A percentile compares a stretch with the other conserved stretches of the same genome.
Evolutionary conservation across 2,888 invertebrate genomes (phyloP).

Genomic region (Synergus umbraculus): DNA sequence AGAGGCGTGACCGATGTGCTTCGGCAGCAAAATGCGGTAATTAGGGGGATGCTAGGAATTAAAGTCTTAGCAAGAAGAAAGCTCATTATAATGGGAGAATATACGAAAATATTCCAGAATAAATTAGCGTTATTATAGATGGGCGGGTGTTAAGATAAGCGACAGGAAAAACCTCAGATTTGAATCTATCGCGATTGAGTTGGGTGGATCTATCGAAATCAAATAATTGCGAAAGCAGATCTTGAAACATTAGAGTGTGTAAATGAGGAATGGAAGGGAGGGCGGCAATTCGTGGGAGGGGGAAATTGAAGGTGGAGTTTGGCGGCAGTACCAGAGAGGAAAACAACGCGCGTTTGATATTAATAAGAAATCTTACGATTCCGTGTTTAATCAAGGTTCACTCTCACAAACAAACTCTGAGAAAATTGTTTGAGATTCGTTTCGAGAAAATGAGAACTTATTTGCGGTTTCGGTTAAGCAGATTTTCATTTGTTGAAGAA

Average conservation of each 20-base stretch:
- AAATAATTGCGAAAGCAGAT: conserved; percentile 46
- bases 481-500: background rate
- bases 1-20: conserved; percentile 23
- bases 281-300: conserved; percentile 44
- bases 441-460: conserved; percentile 8
- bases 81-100: conserved; percentile 35
- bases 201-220: conserved; percentile 44
- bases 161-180: background rate
- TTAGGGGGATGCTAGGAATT: background rate
- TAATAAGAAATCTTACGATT: conserved; percentile 64
- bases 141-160: background rate
- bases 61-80: conserved; percentile 26
- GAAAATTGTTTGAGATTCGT: conserved; percentile 33
- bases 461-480: background rate
- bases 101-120: conserved; percentile 54
- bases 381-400: conserved; percentile 38
- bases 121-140: conserved; percentile 54
- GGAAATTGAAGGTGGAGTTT: conserved; percentile 44
- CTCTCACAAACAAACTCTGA: conserved; percentile 37
- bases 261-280: conserved; percentile 60
- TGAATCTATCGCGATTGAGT: background rate
- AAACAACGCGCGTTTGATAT: conserved; percentile 63
- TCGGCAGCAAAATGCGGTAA: background rate
- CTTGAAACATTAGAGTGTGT: conserved; percentile 65
- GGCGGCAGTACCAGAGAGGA: conserved; percentile 46